These are phyloP conservation scores for Andrena praecox DNA, from an alignment of 2,888 invertebrate genomes.

Conservation along the genomic window DNA sequence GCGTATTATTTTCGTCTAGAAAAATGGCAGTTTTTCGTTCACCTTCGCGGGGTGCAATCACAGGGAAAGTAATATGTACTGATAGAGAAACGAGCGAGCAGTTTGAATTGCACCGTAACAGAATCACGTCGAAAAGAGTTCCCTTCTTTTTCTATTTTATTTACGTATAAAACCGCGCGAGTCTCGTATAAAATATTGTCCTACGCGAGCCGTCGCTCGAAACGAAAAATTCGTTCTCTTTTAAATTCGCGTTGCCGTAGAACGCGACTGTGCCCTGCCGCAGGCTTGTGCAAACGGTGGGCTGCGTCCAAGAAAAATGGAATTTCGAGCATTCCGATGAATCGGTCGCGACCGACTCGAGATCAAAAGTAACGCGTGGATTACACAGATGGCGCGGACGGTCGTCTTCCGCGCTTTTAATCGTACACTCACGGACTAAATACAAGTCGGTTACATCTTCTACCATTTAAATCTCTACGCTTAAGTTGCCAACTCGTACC, in stretches of 20 bases:
- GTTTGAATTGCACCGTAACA: conserved; percentile 34
- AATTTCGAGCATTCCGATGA: conserved; percentile 57
- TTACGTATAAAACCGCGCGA: conserved; percentile 52
- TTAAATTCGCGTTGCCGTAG: conserved; percentile 26
- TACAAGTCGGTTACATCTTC: conserved; percentile 75
- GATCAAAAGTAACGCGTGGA: conserved; percentile 64
- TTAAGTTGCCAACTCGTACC: conserved; percentile 68
- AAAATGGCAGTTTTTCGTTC: conserved; percentile 16
- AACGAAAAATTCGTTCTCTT: conserved; percentile 38
- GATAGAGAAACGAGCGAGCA: conserved; percentile 43
- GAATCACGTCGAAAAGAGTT: conserved; percentile 36
- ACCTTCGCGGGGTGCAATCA: conserved; percentile 54
- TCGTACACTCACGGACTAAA: conserved; percentile 76
- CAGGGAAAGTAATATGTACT: conserved; percentile 65
- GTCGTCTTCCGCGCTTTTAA: conserved; percentile 64
- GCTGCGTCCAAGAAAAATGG: conserved; percentile 33
- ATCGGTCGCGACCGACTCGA: conserved; percentile 65
- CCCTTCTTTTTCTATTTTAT: not conserved
- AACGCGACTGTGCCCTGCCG: conserved; percentile 42
- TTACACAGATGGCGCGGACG: conserved; percentile 26
- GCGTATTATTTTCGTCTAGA: conserved; percentile 19
- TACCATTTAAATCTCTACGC: conserved; percentile 74
- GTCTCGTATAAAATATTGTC: conserved; percentile 59
- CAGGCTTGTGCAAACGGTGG: conserved; percentile 49
- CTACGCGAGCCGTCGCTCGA: conserved; percentile 48